Conservation (phyloP, 2,888 invertebrate genomes). For the Drosophila lacicola region DNA sequence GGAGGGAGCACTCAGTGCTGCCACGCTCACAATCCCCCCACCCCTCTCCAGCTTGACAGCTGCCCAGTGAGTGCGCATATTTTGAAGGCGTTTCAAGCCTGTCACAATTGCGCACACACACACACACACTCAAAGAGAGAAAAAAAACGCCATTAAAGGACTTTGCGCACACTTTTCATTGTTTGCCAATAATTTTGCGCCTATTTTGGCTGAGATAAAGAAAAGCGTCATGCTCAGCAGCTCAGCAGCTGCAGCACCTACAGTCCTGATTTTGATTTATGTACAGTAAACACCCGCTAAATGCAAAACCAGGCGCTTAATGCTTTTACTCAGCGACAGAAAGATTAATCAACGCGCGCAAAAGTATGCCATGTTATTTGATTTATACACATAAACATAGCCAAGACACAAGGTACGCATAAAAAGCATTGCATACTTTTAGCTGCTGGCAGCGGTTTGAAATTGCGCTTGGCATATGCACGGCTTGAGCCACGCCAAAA, state of each 20-base stretch:
- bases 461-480: constrained; percentile 14
- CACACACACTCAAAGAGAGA: constrained; percentile 7
- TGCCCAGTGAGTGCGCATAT: constrained; percentile 77
- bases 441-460: constrained; percentile 22
- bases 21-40: not conserved
- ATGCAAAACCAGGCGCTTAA: constrained; percentile 6
- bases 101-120: constrained; percentile 49
- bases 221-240: constrained; percentile 34
- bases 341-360: constrained; percentile 33
- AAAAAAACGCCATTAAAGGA: constrained; percentile 55
- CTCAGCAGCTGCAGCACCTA: not conserved
- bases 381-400: constrained; percentile 45
- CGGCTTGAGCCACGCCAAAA: constrained; percentile 1
- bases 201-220: constrained; percentile 29
- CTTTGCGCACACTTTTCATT: constrained; percentile 42
- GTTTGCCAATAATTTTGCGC: constrained; percentile 48
- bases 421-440: constrained; percentile 57
- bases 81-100: constrained; percentile 54
- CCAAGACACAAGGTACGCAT: constrained; percentile 32
- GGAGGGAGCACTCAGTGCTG: constrained; percentile 25
- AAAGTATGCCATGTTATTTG: constrained; percentile 46
- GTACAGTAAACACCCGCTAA: constrained; percentile 35
- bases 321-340: not conserved
- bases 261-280: constrained; percentile 47
- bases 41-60: constrained; percentile 47